Base-by-base conservation (phyloP, 2,797 vertebrate genomes). In the Toxotes lorentzi region DNA sequence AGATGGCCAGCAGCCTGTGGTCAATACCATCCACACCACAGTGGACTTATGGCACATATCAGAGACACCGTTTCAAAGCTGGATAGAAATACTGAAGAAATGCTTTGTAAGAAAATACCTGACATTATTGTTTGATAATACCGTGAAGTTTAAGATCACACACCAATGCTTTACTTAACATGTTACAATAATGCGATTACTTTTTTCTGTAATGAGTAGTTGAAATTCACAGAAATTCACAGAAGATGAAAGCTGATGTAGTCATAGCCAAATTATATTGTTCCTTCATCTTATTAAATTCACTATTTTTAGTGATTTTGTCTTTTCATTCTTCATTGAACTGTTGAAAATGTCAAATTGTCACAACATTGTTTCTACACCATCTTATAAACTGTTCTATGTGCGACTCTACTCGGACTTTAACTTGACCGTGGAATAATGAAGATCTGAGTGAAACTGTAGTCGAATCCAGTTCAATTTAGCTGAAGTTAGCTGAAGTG, bases 1-100 rank as follows among this genome's bases (percentile, higher is more conserved):
- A 82, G 74, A 81, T 61, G 81, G 54, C 57, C 70, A 27, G 27
- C 50, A 45, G 48, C 78, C 60, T 51, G 56, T 23, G 73, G 73
- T 57, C 64, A 40, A 30, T 77, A 27, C 32, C 72, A 35, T 63
- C 73, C 73, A 54, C 62, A 50, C 64, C 65, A 45, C 35, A 32
- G 72, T 34, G 13, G 41, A 72, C 65, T 35, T 61, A 45, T 41
- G 12, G 10, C 34, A 40, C 11, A 62, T 19, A 72, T 2, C 12
- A 12, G 13, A 4, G 19, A 21, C 16, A 14, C n/a, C 67, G 34
- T 8, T 51, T 47, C 2, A 66, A 48, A 0, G 0, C 23, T 23
- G 14, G 50, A 30, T 19, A n/a, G 35, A 30, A n/a, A 41, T 2
- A 10, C 19, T 2, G 21, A 35, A 32, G 23, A 12, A 50, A 12